phyloP scores from a whole-genome alignment of 1,140 invertebrate genomes.

The Armadillidium nasatum region DNA sequence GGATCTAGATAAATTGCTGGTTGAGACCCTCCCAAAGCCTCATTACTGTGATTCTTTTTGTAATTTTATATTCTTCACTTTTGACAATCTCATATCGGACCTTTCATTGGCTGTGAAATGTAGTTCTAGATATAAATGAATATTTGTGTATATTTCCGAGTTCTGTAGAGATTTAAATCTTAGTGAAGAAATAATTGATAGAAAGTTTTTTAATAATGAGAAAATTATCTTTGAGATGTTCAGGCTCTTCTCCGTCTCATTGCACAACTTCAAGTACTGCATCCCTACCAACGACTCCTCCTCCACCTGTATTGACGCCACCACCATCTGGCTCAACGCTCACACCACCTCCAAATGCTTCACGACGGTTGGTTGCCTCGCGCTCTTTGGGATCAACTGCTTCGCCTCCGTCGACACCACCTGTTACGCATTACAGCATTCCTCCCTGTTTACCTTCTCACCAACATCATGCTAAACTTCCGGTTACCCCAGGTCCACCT shows the following conservation, averaged over 20 bases:
- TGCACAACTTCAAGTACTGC: not conserved
- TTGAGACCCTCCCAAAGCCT: not conserved
- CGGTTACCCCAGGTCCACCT: slow-evolving; percentile 39
- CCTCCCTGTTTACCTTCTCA: slow-evolving; percentile 43
- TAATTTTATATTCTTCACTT: slow-evolving; percentile 12
- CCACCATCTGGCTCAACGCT: not conserved
- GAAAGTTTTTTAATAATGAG: not conserved
- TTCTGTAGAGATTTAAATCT: too few relatives aligned
- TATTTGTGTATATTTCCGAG: too few relatives aligned
- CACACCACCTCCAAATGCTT: slow-evolving; percentile 32
- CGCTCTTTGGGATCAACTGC: slow-evolving; percentile 42
- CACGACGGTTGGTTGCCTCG: slow-evolving; percentile 40
- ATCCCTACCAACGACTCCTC: not conserved
- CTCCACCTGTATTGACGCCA: not conserved
- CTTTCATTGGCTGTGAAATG: not conserved
- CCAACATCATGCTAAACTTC: slow-evolving; percentile 43
- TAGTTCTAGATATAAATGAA: not conserved
- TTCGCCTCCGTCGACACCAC: slow-evolving; percentile 40
- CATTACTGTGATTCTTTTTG: slow-evolving; percentile 8
- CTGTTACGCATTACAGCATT: slow-evolving; percentile 40
- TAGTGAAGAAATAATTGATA: too few relatives aligned
- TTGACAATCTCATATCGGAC: slow-evolving; percentile 7
- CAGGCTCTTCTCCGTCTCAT: not conserved
- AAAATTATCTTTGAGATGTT: not conserved
- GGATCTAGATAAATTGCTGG: too few relatives aligned